Evolutionary conservation across 2,113 vertebrate genomes (phyloP).

Genomic region (Misgurnus mizolepis): DNA sequence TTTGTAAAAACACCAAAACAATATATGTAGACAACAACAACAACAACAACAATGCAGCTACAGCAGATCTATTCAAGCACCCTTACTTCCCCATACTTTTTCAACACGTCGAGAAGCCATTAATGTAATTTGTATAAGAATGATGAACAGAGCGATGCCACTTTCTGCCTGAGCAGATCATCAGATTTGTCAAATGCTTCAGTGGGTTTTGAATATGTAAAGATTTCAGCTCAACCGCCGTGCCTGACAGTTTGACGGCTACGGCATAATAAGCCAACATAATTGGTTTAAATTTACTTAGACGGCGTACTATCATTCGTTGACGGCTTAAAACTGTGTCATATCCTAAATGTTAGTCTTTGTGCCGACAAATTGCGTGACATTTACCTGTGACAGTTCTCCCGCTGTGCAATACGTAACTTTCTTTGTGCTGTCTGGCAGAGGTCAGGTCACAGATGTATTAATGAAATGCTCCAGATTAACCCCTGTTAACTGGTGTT

Average conservation of each 20-base stretch:
- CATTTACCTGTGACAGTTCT: slow-evolving; percentile 56
- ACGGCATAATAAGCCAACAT: slow-evolving; percentile 68
- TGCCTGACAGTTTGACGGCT: slow-evolving; percentile 71
- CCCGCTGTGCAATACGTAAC: slow-evolving; percentile 8
- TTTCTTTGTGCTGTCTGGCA: background rate
- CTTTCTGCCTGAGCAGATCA: slow-evolving; percentile 74
- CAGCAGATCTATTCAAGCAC: slow-evolving; percentile 27
- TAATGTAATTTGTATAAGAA: slow-evolving; percentile 75
- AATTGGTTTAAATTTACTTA: slow-evolving; percentile 75
- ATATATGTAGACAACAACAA: slow-evolving; percentile 35
- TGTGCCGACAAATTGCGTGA: slow-evolving; percentile 57
- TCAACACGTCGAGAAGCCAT: slow-evolving; percentile 62
- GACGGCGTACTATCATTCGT: slow-evolving; percentile 65
- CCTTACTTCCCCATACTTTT: slow-evolving; percentile 23
- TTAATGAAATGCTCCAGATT: background rate
- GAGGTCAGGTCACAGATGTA: slow-evolving; percentile 8
- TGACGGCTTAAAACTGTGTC: slow-evolving; percentile 55
- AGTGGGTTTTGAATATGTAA: slow-evolving; percentile 75
- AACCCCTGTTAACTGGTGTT: background rate
- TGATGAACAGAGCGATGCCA: slow-evolving; percentile 74
- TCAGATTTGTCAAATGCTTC: slow-evolving; percentile 74
- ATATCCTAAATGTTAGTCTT: slow-evolving; percentile 64
- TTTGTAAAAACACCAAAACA: background rate
- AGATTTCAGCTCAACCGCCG: slow-evolving; percentile 63
- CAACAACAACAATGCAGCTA: background rate